Percentiles rank a stretch among this genome's conserved stretches.
These are phyloP conservation scores for Agrenia bidenticulata DNA, from an alignment of 2,888 invertebrate species.

Conservation along the genomic window DNA sequence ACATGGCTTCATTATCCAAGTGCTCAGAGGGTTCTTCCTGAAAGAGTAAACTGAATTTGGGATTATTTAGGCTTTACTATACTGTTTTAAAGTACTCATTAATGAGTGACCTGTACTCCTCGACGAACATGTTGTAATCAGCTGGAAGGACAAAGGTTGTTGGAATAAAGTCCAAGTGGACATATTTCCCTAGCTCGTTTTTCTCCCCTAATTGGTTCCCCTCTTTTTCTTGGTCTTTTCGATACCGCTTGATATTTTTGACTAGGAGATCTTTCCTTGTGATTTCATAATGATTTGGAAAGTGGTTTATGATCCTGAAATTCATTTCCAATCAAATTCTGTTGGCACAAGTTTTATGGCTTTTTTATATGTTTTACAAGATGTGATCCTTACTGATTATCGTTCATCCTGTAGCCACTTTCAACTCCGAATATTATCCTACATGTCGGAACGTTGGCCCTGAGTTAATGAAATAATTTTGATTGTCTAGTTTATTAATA, in stretches of 20 bases:
- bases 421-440: constrained; percentile 88
- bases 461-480: constrained; percentile 52
- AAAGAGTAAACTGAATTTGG: background rate
- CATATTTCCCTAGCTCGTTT: constrained; percentile 70
- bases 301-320: constrained; percentile 84
- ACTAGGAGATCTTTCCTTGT: constrained; percentile 94
- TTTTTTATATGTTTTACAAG: background rate
- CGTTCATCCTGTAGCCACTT: constrained; percentile 85
- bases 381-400: constrained; percentile 78
- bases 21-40: constrained; percentile 81
- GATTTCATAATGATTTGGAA: constrained; percentile 92
- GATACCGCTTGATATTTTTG: constrained; percentile 91
- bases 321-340: background rate
- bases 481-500: constrained; percentile 1
- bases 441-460: constrained; percentile 88
- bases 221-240: constrained; percentile 88
- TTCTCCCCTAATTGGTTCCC: constrained; percentile 83
- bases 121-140: constrained; percentile 96
- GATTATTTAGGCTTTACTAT: no score
- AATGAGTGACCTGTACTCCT: constrained; percentile 73
- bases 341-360: background rate
- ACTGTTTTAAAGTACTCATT: background rate
- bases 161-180: constrained; percentile 87
- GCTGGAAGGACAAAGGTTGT: constrained; percentile 90
- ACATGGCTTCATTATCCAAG: constrained; percentile 94